Percentiles rank a stretch among this genome's conserved stretches.
Conservation (phyloP, 2,113 vertebrate species). For the Nicator chloris region DNA sequence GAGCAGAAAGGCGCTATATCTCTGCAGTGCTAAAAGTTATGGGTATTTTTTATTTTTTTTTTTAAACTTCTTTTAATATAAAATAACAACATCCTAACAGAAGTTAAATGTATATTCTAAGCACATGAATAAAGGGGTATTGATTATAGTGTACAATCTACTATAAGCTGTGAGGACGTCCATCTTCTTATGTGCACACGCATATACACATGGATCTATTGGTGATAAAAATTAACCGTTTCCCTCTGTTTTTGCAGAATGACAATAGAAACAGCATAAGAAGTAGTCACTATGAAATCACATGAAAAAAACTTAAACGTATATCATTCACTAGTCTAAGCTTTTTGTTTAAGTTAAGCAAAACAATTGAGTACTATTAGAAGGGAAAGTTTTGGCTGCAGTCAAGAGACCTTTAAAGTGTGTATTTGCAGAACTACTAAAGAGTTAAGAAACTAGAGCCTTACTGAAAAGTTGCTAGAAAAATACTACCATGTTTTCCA, state of each 20-base stretch:
- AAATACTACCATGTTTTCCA: not conserved
- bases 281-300: not conserved
- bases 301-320: not conserved
- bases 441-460: not conserved
- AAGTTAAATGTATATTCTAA: not conserved
- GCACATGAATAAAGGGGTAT: not conserved
- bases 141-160: too few relatives aligned
- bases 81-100: not conserved
- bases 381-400: not conserved
- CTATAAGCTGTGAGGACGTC: too few relatives aligned
- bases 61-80: not conserved
- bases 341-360: not conserved
- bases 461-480: not conserved
- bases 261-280: too few relatives aligned
- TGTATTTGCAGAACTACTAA: not conserved
- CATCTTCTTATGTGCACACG: too few relatives aligned
- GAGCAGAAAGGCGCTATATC: not conserved
- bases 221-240: too few relatives aligned
- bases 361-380: not conserved
- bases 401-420: not conserved
- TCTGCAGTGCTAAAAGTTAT: not conserved
- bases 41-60: not conserved
- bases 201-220: too few relatives aligned
- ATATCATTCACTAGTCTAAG: not conserved
- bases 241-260: too few relatives aligned